phyloP scores from a whole-genome alignment of 2,888 invertebrate genomes.

The Lymantria monacha region DNA sequence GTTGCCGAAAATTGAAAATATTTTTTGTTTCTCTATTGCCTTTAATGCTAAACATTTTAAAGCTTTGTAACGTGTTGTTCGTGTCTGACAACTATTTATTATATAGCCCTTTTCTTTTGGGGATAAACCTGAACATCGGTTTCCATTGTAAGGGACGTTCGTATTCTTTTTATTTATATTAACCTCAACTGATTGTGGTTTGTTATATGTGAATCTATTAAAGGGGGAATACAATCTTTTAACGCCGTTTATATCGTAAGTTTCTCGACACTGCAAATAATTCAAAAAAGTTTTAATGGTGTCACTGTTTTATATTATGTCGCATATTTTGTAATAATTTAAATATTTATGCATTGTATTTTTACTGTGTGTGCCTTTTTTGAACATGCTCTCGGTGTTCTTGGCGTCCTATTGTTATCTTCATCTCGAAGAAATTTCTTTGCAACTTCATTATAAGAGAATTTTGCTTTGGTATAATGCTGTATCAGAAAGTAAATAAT shows the following conservation, averaged over 20 bases:
- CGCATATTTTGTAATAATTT: neutral
- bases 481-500: neutral
- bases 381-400: neutral
- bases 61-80: constrained; percentile 46
- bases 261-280: constrained; percentile 12
- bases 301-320: too few relatives aligned
- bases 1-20: constrained; percentile 79
- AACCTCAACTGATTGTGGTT: constrained; percentile 10
- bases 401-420: neutral
- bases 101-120: constrained; percentile 64
- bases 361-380: neutral
- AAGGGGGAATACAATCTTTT: constrained; percentile 38
- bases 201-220: constrained; percentile 27
- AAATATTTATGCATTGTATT: neutral
- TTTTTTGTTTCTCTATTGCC: constrained; percentile 77
- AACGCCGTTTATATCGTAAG: constrained; percentile 23
- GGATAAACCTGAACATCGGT: constrained; percentile 47
- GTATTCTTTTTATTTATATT: constrained; percentile 9
- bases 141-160: constrained; percentile 17
- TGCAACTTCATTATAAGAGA: neutral
- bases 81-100: constrained; percentile 58
- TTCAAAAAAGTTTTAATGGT: neutral
- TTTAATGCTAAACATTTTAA: constrained; percentile 68
- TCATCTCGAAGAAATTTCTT: neutral
- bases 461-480: neutral